Evolutionary conservation across 2,888 invertebrate species (phyloP).

Genomic region (Cephalotes varians): DNA sequence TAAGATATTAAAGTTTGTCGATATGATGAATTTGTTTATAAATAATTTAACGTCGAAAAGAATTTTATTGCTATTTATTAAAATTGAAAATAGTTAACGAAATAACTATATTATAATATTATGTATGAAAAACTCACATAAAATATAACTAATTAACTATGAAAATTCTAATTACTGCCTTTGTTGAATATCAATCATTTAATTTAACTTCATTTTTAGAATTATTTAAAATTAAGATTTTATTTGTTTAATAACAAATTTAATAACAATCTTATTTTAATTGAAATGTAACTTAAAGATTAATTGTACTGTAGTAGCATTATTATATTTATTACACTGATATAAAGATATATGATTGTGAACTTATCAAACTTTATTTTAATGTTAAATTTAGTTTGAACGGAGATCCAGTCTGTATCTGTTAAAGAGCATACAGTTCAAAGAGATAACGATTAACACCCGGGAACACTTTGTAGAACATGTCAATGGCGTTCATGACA

Average conservation of each 20-base stretch:
- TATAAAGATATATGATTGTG: neutral
- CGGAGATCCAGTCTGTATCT: neutral
- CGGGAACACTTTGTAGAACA: conserved; percentile 30
- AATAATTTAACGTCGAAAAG: neutral
- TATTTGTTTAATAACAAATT: conserved; percentile 3
- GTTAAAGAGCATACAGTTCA: neutral
- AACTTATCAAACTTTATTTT: neutral
- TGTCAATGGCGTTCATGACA: conserved; percentile 63
- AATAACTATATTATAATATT: neutral
- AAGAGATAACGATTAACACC: conserved; percentile 16
- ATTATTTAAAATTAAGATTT: neutral
- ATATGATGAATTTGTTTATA: neutral
- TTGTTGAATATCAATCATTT: neutral
- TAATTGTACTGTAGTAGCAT: neutral
- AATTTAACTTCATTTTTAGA: neutral
- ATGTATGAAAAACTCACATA: neutral
- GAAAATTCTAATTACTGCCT: neutral
- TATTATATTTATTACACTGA: neutral
- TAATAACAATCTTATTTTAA: neutral
- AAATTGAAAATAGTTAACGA: neutral
- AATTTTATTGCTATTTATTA: neutral
- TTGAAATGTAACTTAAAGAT: neutral
- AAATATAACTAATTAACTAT: neutral
- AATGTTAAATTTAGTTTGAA: neutral
- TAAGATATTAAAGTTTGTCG: neutral